phyloP scores from a whole-genome alignment of 2,113 vertebrate genomes.

The Pipa parva region DNA sequence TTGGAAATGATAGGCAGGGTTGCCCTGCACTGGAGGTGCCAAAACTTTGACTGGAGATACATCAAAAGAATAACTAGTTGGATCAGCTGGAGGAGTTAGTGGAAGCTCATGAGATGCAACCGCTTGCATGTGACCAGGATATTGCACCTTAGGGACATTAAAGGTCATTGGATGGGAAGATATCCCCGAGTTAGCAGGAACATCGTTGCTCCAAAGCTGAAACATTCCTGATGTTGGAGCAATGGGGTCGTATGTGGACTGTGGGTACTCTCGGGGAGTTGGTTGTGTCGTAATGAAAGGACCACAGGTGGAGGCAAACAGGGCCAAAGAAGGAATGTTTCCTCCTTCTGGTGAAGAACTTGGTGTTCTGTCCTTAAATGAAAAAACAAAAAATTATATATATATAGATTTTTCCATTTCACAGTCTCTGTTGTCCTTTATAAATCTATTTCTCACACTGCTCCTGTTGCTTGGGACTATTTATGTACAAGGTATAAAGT shows the following conservation, averaged over 20 bases:
- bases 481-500: no score
- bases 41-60: conserved; percentile 75
- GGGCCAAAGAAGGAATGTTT: conserved; percentile 60
- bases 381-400: background rate
- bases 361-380: conserved; percentile 66
- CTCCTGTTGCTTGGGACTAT: no score
- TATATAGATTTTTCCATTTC: no score
- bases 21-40: conserved; percentile 59
- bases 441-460: no score
- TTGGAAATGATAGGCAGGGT: conserved; percentile 61
- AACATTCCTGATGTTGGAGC: conserved; percentile 70
- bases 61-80: conserved; percentile 73
- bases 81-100: conserved; percentile 75
- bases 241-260: conserved; percentile 64
- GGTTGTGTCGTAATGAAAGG: conserved; percentile 62
- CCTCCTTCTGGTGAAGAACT: conserved; percentile 69
- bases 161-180: conserved; percentile 72
- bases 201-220: conserved; percentile 77
- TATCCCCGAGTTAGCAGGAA: conserved; percentile 60
- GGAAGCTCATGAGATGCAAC: conserved; percentile 68
- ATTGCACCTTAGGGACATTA: conserved; percentile 68
- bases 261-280: conserved; percentile 58
- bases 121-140: conserved; percentile 58
- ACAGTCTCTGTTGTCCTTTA: no score
- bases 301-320: conserved; percentile 71